A percentile compares a stretch with the other conserved stretches of the same genome.
These are phyloP conservation scores for Xestia c-nigrum DNA, from an alignment of 2,888 invertebrate species.

Conservation along the genomic window DNA sequence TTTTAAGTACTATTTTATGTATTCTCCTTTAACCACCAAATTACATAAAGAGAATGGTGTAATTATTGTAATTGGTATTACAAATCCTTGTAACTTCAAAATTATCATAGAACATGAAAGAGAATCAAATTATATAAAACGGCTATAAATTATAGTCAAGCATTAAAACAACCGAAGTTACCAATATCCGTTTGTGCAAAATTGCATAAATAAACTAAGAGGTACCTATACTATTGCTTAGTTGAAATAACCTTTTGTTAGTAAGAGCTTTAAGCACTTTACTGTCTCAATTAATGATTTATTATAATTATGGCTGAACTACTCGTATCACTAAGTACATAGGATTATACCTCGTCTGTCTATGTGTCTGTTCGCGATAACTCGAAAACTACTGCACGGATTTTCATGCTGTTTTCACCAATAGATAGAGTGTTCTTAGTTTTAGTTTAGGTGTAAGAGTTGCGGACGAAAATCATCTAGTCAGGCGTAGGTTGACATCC, in stretches of 20 bases:
- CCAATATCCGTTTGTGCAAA: conserved; percentile 33
- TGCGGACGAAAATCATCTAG: not conserved
- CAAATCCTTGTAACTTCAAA: not conserved
- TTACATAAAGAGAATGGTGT: not conserved
- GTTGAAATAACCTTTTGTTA: conserved; percentile 6
- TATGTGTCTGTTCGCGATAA: no score
- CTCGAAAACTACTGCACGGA: no score
- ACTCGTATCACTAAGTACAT: no score
- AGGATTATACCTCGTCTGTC: no score
- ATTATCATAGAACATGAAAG: conserved; percentile 6
- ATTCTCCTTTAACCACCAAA: not conserved
- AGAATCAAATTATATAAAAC: conserved; percentile 23
- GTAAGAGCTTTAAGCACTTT: not conserved
- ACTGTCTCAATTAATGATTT: conserved; percentile 1
- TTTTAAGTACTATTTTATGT: not conserved
- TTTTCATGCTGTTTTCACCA: no score
- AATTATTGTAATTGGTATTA: not conserved
- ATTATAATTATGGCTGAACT: not conserved
- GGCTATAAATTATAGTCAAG: conserved; percentile 22
- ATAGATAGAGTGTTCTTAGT: no score
- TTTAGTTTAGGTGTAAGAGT: not conserved
- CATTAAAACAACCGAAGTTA: conserved; percentile 5
- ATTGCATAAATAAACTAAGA: conserved; percentile 44
- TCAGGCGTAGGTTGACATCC: no score
- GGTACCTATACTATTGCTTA: not conserved